phyloP scores from a whole-genome alignment of 2,797 vertebrate genomes.

The Myotis findleyi region DNA sequence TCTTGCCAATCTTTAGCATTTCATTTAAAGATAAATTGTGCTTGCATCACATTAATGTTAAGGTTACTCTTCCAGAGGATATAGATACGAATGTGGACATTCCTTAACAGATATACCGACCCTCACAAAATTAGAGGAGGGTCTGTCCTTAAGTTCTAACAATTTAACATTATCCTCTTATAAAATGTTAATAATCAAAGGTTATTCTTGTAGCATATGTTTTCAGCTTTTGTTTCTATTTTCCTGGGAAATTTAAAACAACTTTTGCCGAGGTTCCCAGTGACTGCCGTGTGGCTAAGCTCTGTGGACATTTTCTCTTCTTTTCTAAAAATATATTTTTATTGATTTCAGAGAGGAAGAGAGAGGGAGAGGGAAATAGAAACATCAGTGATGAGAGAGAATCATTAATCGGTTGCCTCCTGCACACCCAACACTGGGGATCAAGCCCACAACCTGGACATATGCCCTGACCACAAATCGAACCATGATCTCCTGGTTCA shows the following conservation, averaged over 20 bases:
- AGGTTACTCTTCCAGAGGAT: constrained; percentile 30
- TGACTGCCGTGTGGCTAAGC: not conserved
- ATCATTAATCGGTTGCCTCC: too few species aligned
- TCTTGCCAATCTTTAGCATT: constrained; percentile 21
- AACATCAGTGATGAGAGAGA: too few species aligned
- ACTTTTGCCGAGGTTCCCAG: not conserved
- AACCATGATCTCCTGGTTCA: too few species aligned
- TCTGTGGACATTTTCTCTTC: not conserved
- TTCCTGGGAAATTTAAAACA: not conserved
- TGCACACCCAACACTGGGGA: too few species aligned
- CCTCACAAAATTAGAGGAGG: not conserved
- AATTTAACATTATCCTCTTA: not conserved
- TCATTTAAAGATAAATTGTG: constrained; percentile 58
- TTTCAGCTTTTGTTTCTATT: not conserved
- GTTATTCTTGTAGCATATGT: not conserved
- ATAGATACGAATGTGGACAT: not conserved
- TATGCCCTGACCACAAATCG: too few species aligned
- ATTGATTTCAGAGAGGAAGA: too few species aligned
- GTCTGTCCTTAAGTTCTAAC: not conserved
- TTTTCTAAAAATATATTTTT: too few species aligned
- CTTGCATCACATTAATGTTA: not conserved
- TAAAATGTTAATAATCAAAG: not conserved
- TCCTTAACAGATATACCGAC: not conserved
- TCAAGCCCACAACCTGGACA: too few species aligned
- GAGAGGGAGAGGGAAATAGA: too few species aligned